Percentiles rank a stretch among this genome's conserved stretches.
Conservation (phyloP, 2,797 vertebrate genomes). For the Momotus momota region DNA sequence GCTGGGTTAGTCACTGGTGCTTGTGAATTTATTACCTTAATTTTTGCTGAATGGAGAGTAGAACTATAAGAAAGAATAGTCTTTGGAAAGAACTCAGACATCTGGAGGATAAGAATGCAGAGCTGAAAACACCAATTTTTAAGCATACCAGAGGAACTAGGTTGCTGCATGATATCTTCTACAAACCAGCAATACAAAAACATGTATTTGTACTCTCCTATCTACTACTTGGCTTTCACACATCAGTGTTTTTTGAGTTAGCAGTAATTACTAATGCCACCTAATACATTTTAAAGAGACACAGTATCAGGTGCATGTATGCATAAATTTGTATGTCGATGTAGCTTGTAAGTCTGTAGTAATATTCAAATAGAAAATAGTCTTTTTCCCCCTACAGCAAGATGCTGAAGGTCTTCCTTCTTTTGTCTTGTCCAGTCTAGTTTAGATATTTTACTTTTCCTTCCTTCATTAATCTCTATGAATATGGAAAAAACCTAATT, state of each 20-base stretch:
- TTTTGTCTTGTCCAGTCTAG: neutral
- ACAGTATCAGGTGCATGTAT: neutral
- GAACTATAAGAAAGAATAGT: neutral
- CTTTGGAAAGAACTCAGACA: neutral
- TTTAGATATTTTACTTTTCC: neutral
- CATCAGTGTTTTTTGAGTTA: neutral
- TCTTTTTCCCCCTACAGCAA: neutral
- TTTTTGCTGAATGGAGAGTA: neutral
- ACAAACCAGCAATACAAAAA: neutral
- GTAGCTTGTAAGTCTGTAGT: neutral
- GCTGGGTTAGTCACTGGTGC: neutral
- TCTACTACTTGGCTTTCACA: neutral
- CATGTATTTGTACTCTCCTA: fast-evolving
- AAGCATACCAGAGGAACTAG: neutral
- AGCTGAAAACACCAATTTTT: neutral
- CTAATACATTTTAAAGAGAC: neutral
- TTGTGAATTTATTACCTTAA: neutral
- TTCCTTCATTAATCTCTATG: slow-evolving; percentile 14
- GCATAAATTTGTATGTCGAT: neutral
- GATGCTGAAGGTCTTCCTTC: neutral
- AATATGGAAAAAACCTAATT: slow-evolving; percentile 5
- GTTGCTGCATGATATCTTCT: neutral
- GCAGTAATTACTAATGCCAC: neutral
- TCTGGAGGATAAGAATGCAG: neutral
- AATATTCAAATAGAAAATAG: neutral